Conservation (phyloP, 2,113 vertebrate genomes). For the Indri indri region DNA sequence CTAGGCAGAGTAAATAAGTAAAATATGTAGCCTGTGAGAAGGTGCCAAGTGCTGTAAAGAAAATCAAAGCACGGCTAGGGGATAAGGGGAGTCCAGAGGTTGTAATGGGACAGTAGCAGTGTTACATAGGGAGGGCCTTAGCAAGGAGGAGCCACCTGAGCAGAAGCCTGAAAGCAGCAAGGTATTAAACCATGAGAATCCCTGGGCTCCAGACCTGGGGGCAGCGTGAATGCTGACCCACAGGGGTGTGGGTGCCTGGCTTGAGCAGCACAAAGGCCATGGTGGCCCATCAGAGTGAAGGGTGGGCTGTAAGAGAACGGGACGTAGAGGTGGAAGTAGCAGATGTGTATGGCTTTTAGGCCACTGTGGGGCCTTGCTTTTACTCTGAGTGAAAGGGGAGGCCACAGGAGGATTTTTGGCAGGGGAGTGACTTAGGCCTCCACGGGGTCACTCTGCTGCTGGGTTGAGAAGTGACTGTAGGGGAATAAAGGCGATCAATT, state of each 20-base stretch:
- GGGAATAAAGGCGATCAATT: neutral
- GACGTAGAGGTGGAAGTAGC: neutral
- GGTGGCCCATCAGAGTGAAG: neutral
- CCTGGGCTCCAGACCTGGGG: neutral
- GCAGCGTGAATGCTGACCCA: accelerated
- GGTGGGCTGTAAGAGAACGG: neutral
- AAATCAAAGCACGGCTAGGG: neutral
- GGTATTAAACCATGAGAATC: neutral
- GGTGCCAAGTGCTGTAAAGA: neutral
- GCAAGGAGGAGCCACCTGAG: neutral
- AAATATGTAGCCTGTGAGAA: neutral
- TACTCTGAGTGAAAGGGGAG: neutral
- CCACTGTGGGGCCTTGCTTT: neutral
- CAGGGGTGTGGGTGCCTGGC: neutral
- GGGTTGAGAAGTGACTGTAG: neutral
- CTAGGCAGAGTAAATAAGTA: neutral
- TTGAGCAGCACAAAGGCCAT: neutral
- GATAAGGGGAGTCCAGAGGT: neutral
- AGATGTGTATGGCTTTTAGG: neutral
- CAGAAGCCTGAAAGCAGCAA: neutral
- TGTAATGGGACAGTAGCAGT: neutral
- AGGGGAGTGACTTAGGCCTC: neutral
- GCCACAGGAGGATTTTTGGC: neutral
- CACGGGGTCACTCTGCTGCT: neutral
- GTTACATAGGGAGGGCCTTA: neutral